A percentile compares a stretch with the other conserved stretches of the same genome.
These are phyloP conservation scores for Clarias gariepinus DNA, from an alignment of 2,113 vertebrate genomes.

Conservation along the genomic window DNA sequence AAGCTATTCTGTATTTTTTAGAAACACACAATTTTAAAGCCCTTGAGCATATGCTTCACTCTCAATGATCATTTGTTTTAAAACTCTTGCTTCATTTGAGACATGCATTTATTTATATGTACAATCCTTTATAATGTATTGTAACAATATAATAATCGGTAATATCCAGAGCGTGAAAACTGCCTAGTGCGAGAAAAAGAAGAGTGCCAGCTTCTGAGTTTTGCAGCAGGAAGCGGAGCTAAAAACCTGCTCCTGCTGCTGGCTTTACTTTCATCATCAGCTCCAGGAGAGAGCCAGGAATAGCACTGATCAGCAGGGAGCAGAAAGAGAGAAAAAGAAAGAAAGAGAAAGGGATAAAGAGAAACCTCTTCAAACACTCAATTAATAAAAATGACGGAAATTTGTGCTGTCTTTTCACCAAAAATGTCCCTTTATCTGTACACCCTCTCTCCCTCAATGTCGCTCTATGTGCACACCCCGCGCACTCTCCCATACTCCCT, in stretches of 20 bases:
- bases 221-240: slow-evolving; percentile 39
- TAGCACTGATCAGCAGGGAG: slow-evolving; percentile 36
- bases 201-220: neutral
- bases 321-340: neutral
- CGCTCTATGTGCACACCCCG: neutral
- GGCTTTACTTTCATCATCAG: slow-evolving; percentile 43
- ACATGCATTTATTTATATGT: neutral
- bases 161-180: neutral
- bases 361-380: slow-evolving; percentile 25
- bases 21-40: neutral
- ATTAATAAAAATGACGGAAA: slow-evolving; percentile 22
- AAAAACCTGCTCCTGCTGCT: slow-evolving; percentile 38
- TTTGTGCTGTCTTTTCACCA: slow-evolving; percentile 8
- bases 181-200: neutral
- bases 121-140: neutral
- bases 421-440: neutral
- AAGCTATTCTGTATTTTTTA: neutral
- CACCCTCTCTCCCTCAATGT: neutral
- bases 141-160: neutral
- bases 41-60: neutral
- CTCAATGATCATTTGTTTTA: neutral
- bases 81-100: neutral
- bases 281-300: slow-evolving; percentile 45
- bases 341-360: neutral
- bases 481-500: too few species aligned